A percentile compares a stretch with the other conserved stretches of the same genome.
These are phyloP conservation scores for Alexandromys fortis DNA, from an alignment of 2,113 vertebrate genomes.

Conservation along the genomic window DNA sequence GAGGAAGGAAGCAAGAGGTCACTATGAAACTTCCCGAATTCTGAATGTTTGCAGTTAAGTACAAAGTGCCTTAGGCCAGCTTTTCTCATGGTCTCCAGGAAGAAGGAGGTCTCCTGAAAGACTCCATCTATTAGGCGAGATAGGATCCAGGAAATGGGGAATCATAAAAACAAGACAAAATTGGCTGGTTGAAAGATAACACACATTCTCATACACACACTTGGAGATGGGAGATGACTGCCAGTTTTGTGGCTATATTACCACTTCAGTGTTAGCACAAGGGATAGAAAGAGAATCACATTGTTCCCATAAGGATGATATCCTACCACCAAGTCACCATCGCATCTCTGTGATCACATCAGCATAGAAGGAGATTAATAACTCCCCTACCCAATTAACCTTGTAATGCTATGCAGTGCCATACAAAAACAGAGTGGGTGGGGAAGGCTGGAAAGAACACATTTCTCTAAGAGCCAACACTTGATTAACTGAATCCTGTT, in stretches of 20 bases:
- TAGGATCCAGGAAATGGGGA: not conserved
- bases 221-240: not conserved
- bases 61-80: not conserved
- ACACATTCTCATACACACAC: not conserved
- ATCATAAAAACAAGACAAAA: not conserved
- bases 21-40: not conserved
- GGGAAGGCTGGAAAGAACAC: not conserved
- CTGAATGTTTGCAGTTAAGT: not conserved
- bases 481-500: not conserved
- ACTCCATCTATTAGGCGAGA: not conserved
- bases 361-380: not conserved
- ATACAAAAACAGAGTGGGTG: not conserved
- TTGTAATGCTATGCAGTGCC: not conserved
- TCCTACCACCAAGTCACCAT: not conserved
- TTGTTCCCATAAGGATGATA: not conserved
- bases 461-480: not conserved
- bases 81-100: not conserved
- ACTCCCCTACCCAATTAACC: not conserved
- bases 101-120: not conserved
- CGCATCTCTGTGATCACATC: not conserved
- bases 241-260: not conserved
- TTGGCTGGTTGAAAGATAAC: not conserved
- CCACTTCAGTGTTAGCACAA: not conserved
- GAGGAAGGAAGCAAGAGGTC: not conserved
- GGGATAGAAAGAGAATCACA: not conserved